A percentile compares a stretch with the other conserved stretches of the same genome.
Evolutionary conservation across 2,113 vertebrate genomes (phyloP).

Genomic region (Lophius piscatorius): DNA sequence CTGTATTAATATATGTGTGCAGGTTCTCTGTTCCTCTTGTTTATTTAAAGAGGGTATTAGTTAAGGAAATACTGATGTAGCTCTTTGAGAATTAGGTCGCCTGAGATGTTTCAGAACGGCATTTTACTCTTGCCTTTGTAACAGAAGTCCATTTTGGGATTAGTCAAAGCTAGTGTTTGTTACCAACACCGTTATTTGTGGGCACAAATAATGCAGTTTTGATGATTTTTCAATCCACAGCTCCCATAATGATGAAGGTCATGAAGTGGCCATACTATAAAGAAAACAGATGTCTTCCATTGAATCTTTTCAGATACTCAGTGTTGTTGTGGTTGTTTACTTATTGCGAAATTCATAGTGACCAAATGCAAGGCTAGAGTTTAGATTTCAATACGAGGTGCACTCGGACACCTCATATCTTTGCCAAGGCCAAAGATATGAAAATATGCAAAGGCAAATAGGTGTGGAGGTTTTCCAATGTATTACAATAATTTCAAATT

Average conservation of each 20-base stretch:
- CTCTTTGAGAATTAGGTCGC: conserved; percentile 7
- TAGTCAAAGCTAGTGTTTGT: conserved; percentile 14
- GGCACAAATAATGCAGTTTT: conserved; percentile 40
- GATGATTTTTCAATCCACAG: conserved; percentile 18
- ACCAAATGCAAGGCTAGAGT: too few relatives aligned
- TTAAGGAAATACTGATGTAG: conserved; percentile 11
- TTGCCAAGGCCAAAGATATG: too few relatives aligned
- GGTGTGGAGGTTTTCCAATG: too few relatives aligned
- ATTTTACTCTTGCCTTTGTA: conserved; percentile 10
- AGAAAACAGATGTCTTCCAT: conserved; percentile 23
- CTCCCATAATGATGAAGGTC: conserved; percentile 15
- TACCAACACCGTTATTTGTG: conserved; percentile 19
- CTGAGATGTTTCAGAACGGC: conserved; percentile 18
- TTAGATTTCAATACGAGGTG: conserved; percentile 3
- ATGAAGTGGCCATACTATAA: conserved; percentile 25
- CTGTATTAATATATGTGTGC: conserved; percentile 12
- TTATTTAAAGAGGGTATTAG: conserved; percentile 5
- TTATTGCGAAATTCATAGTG: too few relatives aligned
- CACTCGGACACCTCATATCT: too few relatives aligned
- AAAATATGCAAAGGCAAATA: too few relatives aligned
- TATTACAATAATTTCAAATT: too few relatives aligned
- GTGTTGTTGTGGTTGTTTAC: too few relatives aligned
- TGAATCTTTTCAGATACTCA: conserved; percentile 6
- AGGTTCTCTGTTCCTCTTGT: too few relatives aligned
- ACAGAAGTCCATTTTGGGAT: conserved; percentile 40